Conservation (phyloP, 2,113 vertebrate species). For the Pandion haliaetus region DNA sequence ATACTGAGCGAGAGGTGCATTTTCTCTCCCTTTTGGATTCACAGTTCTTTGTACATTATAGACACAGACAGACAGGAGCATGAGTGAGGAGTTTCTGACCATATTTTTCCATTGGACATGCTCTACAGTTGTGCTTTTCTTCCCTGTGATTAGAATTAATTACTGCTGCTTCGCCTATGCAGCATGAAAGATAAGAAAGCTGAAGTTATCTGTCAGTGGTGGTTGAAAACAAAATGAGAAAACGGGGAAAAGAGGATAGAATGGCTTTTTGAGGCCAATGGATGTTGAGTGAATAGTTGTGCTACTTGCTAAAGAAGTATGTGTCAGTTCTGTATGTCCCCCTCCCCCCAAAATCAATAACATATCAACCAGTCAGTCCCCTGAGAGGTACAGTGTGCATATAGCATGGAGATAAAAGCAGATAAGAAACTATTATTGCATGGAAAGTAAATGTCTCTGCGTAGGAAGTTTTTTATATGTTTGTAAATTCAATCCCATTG, state of each 20-base stretch:
- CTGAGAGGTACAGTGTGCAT: neutral
- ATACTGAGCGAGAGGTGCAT: neutral
- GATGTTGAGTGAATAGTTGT: constrained; percentile 30
- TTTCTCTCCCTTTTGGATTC: neutral
- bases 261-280: constrained; percentile 23
- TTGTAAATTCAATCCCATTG: constrained; percentile 30
- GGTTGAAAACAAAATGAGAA: constrained; percentile 41
- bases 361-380: constrained; percentile 25
- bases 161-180: constrained; percentile 55
- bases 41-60: neutral
- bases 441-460: constrained; percentile 7
- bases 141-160: constrained; percentile 74
- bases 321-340: neutral
- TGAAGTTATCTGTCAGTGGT: constrained; percentile 33
- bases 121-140: constrained; percentile 34
- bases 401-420: constrained; percentile 38
- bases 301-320: constrained; percentile 51
- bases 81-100: neutral
- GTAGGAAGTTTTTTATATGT: constrained; percentile 4
- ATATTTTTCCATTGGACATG: constrained; percentile 1
- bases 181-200: neutral
- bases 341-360: constrained; percentile 40
- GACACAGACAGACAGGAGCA: neutral
- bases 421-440: constrained; percentile 11
- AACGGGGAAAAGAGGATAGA: constrained; percentile 50